Base-by-base conservation (phyloP, 2,797 vertebrate genomes). In the Tragelaphus eurycerus region DNA sequence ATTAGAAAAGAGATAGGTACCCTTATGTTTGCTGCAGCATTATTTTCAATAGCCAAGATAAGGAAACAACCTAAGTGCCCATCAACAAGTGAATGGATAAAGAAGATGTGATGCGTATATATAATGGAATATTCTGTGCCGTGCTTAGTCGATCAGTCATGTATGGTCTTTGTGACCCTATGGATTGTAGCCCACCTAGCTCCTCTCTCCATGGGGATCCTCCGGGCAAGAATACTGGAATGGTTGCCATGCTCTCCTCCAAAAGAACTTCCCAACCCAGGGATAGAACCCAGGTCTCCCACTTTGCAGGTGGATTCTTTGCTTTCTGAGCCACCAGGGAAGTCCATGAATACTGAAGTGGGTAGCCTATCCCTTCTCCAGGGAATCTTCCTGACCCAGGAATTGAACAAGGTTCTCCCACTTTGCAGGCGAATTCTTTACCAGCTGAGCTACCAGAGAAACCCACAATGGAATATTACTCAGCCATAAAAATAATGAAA, bases 131-230 rank as follows among this genome's bases (percentile, higher is more conserved):
- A 25, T 27, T 25, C 67, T 38, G 67, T 71, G 67, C 67, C 1
- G 0, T 23, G 34, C 67, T 38, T 23, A 38, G 11, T 23, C 2
- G 0, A 13, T 71, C 11, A 38, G 11, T 23, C 34, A 71, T 38
- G 34, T 71, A 13, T 38, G 67, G 34, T 23, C 34, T 38, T 71
- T 71, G 67, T 71, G 34, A 71, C 19, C 19, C 19, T 38, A 71
- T 23, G 67, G 67, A 23, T 34, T 38, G 5, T 38, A 38, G 34
- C 67, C 34, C 10, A 38, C 34, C 19, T 23, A 38, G 67, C 34
- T 71, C 34, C 67, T 71, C 67, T 38, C 23, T 71, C 34, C 34
- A 21, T 23, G 19, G 34, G 67, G 34, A 38, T 38, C 38, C 34
- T 71, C 34, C 34, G 23, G 34, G 67, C 67, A 38, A 38, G 34